These are phyloP conservation scores for Myotis vivesi DNA, from an alignment of 2,797 vertebrate species.

Conservation along the genomic window DNA sequence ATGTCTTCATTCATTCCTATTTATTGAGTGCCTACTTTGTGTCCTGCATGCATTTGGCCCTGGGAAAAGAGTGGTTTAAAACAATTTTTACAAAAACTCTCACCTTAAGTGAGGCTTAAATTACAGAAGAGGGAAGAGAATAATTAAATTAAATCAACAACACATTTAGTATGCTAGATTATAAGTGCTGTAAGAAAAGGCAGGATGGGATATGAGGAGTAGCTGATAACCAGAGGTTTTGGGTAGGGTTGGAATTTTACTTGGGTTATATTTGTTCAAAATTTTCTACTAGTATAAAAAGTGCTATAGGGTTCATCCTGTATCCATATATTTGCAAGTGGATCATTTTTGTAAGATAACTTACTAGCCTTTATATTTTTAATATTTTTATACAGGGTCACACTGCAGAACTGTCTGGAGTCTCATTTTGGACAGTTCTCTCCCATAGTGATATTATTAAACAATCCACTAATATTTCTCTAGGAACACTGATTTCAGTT, in stretches of 20 bases:
- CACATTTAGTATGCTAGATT: neutral
- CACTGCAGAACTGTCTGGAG: neutral
- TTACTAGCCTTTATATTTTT: neutral
- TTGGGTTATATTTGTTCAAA: neutral
- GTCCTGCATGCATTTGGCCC: neutral
- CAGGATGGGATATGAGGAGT: neutral
- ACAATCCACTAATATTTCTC: neutral
- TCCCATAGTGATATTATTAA: neutral
- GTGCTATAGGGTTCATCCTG: neutral
- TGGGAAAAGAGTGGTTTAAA: neutral
- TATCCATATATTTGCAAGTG: neutral
- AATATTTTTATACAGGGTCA: neutral
- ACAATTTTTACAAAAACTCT: neutral
- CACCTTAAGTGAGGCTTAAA: neutral
- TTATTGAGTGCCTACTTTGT: neutral
- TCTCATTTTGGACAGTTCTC: neutral
- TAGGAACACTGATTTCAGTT: neutral
- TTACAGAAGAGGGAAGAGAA: neutral
- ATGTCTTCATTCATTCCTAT: neutral
- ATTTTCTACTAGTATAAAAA: neutral
- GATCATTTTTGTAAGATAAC: neutral
- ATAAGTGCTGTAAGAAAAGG: neutral
- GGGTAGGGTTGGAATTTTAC: neutral
- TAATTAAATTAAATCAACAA: neutral
- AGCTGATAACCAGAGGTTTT: neutral